These are phyloP conservation scores for Dasyprocta punctata DNA, from an alignment of 2,113 vertebrate species.

Conservation along the genomic window DNA sequence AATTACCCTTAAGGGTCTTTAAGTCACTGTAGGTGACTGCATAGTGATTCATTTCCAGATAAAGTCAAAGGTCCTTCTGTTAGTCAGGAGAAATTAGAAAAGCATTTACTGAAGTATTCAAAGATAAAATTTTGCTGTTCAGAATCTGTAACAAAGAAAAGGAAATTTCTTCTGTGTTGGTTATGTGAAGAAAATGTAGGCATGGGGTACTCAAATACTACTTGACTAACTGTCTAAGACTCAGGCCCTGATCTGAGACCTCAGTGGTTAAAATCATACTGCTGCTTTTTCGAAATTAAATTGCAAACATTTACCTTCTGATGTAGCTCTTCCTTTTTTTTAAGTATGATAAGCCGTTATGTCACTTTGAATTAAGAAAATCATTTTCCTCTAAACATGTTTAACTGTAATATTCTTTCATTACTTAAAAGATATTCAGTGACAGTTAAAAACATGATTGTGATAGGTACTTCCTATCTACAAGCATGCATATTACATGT, in stretches of 20 bases:
- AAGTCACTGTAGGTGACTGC: conserved; percentile 49
- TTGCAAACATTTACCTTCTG: conserved; percentile 25
- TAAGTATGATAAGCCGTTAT: background rate
- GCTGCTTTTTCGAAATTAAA: background rate
- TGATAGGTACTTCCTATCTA: background rate
- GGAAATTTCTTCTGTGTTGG: background rate
- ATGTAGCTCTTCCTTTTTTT: background rate
- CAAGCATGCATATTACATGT: background rate
- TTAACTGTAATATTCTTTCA: conserved; percentile 33
- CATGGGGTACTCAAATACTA: background rate
- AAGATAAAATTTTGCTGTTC: background rate
- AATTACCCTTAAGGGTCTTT: conserved; percentile 13
- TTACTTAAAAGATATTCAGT: background rate
- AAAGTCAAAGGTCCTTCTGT: conserved; percentile 35
- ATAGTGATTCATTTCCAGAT: conserved; percentile 46
- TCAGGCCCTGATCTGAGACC: background rate
- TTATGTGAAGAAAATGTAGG: background rate
- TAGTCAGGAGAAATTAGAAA: conserved; percentile 31
- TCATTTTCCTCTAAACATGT: background rate
- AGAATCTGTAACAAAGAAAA: background rate
- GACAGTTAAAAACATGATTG: background rate
- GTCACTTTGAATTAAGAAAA: background rate
- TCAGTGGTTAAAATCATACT: conserved; percentile 32
- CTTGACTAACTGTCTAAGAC: background rate
- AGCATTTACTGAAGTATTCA: conserved; percentile 40